Evolutionary conservation across 2,797 vertebrate genomes (phyloP).

Genomic region (Epinephelus malabaricus): DNA sequence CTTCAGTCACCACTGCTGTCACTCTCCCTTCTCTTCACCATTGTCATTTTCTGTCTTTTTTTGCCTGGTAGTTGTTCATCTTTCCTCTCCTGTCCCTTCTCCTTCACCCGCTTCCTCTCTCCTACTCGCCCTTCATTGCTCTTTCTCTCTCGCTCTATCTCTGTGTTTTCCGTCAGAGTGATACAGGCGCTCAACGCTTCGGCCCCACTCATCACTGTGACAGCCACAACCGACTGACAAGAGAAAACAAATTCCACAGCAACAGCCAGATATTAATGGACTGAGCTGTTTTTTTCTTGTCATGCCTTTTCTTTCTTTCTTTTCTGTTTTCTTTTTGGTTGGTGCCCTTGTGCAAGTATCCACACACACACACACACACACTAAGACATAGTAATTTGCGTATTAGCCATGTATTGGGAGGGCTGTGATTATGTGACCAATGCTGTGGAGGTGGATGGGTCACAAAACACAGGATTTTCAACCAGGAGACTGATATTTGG

Average conservation of each 20-base stretch:
- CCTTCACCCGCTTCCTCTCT: conserved; percentile 1
- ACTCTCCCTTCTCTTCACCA: conserved; percentile 34
- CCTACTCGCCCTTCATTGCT: conserved; percentile 18
- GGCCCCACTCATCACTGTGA: conserved; percentile 76
- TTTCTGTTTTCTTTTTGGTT: neutral
- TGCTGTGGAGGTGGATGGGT: too few species aligned
- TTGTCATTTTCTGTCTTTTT: conserved; percentile 11
- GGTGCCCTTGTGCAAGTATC: neutral
- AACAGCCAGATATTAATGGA: conserved; percentile 72
- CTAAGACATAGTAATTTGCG: neutral
- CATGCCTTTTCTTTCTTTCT: neutral
- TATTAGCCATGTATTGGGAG: too few species aligned
- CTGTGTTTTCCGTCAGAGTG: conserved; percentile 54
- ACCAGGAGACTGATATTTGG: too few species aligned
- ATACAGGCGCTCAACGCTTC: conserved; percentile 42
- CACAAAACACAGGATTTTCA: too few species aligned
- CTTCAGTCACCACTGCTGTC: conserved; percentile 42
- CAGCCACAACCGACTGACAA: conserved; percentile 70
- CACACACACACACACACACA: neutral
- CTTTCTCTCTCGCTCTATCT: conserved; percentile 48
- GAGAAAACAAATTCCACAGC: conserved; percentile 69
- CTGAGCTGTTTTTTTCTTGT: conserved; percentile 30
- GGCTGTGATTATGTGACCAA: too few species aligned
- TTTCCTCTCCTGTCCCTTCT: conserved; percentile 1
- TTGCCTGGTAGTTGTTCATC: conserved; percentile 9